A percentile compares a stretch with the other conserved stretches of the same genome.
Conservation (phyloP, 2,888 invertebrate genomes). For the Drosophila mercatorum region DNA sequence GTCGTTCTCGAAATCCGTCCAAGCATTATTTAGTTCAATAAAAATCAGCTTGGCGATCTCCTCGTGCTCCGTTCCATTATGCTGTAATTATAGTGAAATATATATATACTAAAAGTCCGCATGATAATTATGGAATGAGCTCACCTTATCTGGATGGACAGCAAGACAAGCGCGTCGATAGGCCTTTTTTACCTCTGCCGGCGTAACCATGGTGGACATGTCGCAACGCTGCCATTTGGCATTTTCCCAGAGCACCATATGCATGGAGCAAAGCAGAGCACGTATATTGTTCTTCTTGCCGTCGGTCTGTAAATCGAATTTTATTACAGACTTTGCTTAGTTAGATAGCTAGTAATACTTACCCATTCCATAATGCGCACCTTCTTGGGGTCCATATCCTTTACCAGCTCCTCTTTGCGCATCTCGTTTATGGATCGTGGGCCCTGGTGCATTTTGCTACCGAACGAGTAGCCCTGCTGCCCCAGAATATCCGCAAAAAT, state of each 20-base stretch:
- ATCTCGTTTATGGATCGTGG: conserved; percentile 96
- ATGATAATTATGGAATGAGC: conserved; percentile 10
- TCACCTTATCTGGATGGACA: conserved; percentile 99
- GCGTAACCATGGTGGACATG: conserved; percentile 96
- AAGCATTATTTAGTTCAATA: conserved; percentile 99
- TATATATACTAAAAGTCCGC: neutral
- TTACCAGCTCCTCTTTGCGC: conserved; percentile 93
- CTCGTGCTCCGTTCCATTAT: conserved; percentile 96
- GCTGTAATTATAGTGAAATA: conserved; percentile 87
- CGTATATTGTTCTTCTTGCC: conserved; percentile 99
- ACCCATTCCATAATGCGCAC: conserved; percentile 93
- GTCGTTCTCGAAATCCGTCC: conserved; percentile 96
- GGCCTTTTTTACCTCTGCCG: conserved; percentile 97
- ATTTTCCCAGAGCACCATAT: conserved; percentile 96
- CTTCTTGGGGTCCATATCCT: conserved; percentile 96
- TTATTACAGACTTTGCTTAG: neutral
- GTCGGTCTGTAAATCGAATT: conserved; percentile 88
- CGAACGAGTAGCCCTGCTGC: conserved; percentile 94
- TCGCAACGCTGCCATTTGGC: conserved; percentile 96
- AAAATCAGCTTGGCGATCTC: conserved; percentile 98
- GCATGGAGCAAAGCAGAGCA: conserved; percentile 96
- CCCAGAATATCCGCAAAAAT: conserved; percentile 96
- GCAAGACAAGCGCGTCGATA: conserved; percentile 98
- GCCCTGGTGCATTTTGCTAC: conserved; percentile 89
- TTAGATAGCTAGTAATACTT: conserved; percentile 51